A percentile compares a stretch with the other conserved stretches of the same genome.
Conservation (phyloP, 2,888 invertebrate species). For the Troides helena region DNA sequence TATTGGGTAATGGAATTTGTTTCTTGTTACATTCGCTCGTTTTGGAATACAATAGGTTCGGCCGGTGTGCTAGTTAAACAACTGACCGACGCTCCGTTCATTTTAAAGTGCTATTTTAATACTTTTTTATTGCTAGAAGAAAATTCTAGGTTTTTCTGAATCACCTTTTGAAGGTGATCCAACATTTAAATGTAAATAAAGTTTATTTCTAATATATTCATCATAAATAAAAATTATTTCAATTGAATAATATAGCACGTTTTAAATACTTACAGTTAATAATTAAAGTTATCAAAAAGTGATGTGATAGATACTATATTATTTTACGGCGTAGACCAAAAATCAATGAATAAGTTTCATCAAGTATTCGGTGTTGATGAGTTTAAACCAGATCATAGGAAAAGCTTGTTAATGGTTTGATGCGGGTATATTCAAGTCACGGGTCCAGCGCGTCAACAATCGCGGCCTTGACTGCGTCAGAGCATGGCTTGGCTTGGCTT, state of each 20-base stretch:
- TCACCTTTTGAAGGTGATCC: no score
- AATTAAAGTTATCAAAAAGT: no score
- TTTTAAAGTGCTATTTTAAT: constrained; percentile 1
- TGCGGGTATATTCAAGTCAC: constrained; percentile 67
- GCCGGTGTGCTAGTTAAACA: constrained; percentile 30
- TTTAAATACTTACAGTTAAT: no score
- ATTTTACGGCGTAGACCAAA: background rate
- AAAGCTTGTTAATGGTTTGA: constrained; percentile 44
- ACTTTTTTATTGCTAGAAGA: no score
- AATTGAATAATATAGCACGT: no score
- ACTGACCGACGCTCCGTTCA: background rate
- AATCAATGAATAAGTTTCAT: background rate
- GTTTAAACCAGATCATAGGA: constrained; percentile 9
- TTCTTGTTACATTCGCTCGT: constrained; percentile 48
- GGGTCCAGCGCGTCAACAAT: constrained; percentile 60
- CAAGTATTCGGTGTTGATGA: background rate
- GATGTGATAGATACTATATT: no score
- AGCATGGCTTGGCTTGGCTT: constrained; percentile 31
- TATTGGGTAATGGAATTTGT: constrained; percentile 31
- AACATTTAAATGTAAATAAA: no score
- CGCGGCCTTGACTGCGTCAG: constrained; percentile 59
- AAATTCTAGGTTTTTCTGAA: no score
- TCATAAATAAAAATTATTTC: no score
- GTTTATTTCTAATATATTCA: no score
- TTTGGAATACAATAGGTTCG: constrained; percentile 56